Conservation (phyloP, 2,888 invertebrate genomes). For the Brachyptera putata region DNA sequence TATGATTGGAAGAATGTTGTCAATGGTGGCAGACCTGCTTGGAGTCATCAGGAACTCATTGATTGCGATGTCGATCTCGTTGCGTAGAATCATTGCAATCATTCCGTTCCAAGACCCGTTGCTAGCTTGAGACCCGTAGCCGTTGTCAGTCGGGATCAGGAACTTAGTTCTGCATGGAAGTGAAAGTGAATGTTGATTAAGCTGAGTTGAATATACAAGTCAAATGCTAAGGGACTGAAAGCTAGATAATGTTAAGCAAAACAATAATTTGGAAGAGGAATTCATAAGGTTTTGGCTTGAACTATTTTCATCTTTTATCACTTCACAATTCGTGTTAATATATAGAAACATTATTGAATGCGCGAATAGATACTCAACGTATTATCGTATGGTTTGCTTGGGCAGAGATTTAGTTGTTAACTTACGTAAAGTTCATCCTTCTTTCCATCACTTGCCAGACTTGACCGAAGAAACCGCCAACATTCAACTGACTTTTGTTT, state of each 20-base stretch:
- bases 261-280: too few relatives aligned
- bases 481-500: background rate
- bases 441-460: slow-evolving; percentile 9
- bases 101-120: slow-evolving; percentile 9
- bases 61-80: slow-evolving; percentile 2
- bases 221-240: background rate
- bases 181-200: background rate
- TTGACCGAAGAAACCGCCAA: slow-evolving; percentile 10
- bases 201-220: background rate
- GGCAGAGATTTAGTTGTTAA: too few relatives aligned
- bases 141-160: background rate
- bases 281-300: too few relatives aligned
- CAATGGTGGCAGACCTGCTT: background rate
- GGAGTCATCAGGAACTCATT: slow-evolving; percentile 8
- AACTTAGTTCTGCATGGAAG: background rate
- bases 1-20: slow-evolving; percentile 8
- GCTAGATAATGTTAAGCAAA: background rate
- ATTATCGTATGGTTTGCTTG: too few relatives aligned
- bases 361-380: too few relatives aligned
- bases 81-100: slow-evolving; percentile 1
- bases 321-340: too few relatives aligned
- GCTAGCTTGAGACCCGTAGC: background rate
- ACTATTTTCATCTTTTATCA: too few relatives aligned
- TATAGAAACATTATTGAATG: too few relatives aligned
- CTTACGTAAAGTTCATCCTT: slow-evolving; percentile 21